A percentile compares a stretch with the other conserved stretches of the same genome.
Evolutionary conservation across 2,797 vertebrate genomes (phyloP).

Genomic region (Hylomyscus alleni): DNA sequence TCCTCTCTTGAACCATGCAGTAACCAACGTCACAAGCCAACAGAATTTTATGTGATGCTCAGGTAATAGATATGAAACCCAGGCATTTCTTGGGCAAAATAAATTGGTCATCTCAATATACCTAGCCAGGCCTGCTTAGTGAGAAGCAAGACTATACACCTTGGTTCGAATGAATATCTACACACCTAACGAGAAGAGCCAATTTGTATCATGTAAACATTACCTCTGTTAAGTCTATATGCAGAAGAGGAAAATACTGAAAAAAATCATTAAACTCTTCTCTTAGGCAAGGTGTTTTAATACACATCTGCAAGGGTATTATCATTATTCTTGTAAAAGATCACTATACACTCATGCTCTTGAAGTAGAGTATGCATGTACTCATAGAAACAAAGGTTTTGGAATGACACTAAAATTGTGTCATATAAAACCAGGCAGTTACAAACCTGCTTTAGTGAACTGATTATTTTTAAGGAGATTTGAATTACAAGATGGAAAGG

Average conservation of each 20-base stretch:
- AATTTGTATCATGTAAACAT: conserved; percentile 4
- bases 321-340: not conserved
- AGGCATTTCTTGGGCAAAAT: conserved; percentile 51
- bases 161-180: conserved; percentile 25
- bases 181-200: not conserved
- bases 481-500: not conserved
- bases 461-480: not conserved
- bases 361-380: not conserved
- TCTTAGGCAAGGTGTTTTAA: not conserved
- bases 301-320: not conserved
- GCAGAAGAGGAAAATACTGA: not conserved
- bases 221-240: not conserved
- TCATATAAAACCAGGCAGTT: not conserved
- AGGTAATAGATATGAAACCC: conserved; percentile 39
- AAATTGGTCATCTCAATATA: conserved; percentile 41
- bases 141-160: not conserved
- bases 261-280: not conserved
- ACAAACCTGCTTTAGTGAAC: not conserved
- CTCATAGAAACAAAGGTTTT: too few relatives aligned
- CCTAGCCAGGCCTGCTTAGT: not conserved
- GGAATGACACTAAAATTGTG: not conserved
- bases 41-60: not conserved
- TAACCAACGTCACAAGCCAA: not conserved
- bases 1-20: not conserved
- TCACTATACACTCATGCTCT: accelerated